Evolutionary conservation across 2,797 vertebrate genomes (phyloP), one percentile per base, ranked within the genome.

Genomic region (Eulemur rubriventer): DNA sequence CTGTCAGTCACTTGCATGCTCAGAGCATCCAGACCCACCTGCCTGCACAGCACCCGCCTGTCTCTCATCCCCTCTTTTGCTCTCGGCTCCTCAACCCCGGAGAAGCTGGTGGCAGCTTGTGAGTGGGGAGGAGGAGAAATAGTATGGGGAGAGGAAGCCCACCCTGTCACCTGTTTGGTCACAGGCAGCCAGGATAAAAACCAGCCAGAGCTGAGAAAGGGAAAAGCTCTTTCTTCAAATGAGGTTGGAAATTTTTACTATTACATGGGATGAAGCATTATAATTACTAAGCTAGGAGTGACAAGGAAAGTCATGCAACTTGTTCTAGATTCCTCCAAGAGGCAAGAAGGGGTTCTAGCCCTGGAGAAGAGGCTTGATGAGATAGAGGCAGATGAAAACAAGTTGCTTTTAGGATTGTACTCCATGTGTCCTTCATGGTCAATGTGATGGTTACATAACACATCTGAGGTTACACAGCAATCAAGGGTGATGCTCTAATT

Each of bases 361-460:
- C 35, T 14, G 28, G 7, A 38, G 72, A 76, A 72, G 16, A 73
- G 48, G 69, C 9, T 22, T 50, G 26, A 14, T 52, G 26, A 52
- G 17, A 30, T 3, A 43, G 12, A 33, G 48, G 22, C 43, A n/a
- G 76, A 46, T 55, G 18, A 73, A 81, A 86, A 78, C 3, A 17
- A 55, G 22, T 17, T 48, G n/a, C 4, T 72, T 52, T 67, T 65
- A 24, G 46, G 50, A 59, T 38, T 61, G 67, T 11, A 5, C 48
- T 61, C 55, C n/a, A 10, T 16, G 16, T n/a, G 10, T 43, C 46
- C 67, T 89, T 85, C n/a, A 46, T 0, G 14, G 48, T 16, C 28
- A 26, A 11, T 0, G 0, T n/a, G 22, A 57, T n/a, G 7, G 8
- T 41, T 61, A 33, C 10, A 2, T 75, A 4, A 9, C 1, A 8